Conservation (phyloP, 2,797 vertebrate genomes). For the Nothura maculosa region DNA sequence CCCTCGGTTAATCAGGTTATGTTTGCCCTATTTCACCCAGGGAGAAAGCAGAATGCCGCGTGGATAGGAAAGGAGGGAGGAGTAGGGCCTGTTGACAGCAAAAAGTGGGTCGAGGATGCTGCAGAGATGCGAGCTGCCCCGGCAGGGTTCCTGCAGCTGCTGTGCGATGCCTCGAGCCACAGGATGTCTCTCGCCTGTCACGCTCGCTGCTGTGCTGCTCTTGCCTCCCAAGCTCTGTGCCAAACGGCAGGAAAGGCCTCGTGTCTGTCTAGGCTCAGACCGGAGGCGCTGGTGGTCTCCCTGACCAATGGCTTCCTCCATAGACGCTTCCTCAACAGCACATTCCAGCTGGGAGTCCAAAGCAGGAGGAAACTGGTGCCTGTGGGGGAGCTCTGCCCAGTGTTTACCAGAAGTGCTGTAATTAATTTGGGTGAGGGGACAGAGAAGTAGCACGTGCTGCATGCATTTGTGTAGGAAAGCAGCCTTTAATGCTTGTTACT, state of each 20-base stretch:
- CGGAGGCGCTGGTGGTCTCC: background rate
- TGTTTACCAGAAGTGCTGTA: background rate
- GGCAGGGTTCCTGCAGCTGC: background rate
- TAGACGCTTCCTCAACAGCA: too few relatives aligned
- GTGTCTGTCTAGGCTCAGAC: accelerated
- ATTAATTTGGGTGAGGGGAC: background rate
- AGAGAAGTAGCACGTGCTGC: background rate
- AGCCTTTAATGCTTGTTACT: background rate
- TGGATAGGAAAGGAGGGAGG: background rate
- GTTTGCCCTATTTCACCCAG: conserved; percentile 55
- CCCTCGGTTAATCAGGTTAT: conserved; percentile 71
- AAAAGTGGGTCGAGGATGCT: background rate
- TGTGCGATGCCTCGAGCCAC: background rate
- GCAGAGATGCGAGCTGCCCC: background rate
- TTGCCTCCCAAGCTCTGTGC: accelerated
- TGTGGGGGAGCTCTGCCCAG: background rate
- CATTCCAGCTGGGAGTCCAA: background rate
- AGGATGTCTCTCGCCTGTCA: background rate
- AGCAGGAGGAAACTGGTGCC: background rate
- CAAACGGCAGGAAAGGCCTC: background rate
- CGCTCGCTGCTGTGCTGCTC: background rate
- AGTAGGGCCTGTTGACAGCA: background rate
- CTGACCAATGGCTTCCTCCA: background rate
- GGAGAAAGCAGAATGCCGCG: background rate
- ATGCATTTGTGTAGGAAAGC: too few relatives aligned